Evolutionary conservation across 2,113 vertebrate species (phyloP).

Genomic region (Mystacornis crossleyi): DNA sequence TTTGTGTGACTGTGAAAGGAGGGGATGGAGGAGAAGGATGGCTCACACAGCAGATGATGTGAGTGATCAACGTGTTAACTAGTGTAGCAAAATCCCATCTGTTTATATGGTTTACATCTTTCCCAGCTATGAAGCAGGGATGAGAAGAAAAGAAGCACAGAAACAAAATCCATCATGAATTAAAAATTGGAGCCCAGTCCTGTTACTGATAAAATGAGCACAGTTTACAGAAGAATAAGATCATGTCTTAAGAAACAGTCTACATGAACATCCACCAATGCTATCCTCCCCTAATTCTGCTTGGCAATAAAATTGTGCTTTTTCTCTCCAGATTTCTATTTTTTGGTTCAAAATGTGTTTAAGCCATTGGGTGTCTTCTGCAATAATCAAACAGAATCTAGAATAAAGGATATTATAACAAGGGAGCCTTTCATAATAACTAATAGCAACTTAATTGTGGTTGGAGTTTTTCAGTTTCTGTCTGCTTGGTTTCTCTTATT

Average conservation of each 20-base stretch:
- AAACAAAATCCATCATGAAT: conserved; percentile 1
- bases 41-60: conserved; percentile 39
- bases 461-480: not conserved
- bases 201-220: not conserved
- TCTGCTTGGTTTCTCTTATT: not conserved
- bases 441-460: not conserved
- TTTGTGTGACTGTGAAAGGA: not conserved
- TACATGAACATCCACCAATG: not conserved
- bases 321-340: not conserved
- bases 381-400: not conserved
- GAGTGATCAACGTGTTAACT: conserved; percentile 55
- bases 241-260: not conserved
- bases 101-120: conserved; percentile 29
- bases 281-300: not conserved
- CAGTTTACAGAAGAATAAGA: not conserved
- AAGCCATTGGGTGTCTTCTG: not conserved
- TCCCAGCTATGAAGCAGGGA: conserved; percentile 1
- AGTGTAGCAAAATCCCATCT: conserved; percentile 60
- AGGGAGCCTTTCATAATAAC: not conserved
- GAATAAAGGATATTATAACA: not conserved
- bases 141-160: not conserved
- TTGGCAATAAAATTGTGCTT: not conserved
- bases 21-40: not conserved
- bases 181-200: not conserved
- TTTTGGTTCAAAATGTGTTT: not conserved